Evolutionary conservation across 2,113 vertebrate genomes (phyloP), one percentile per base, ranked within the genome.

Genomic region (Delphinus delphis): DNA sequence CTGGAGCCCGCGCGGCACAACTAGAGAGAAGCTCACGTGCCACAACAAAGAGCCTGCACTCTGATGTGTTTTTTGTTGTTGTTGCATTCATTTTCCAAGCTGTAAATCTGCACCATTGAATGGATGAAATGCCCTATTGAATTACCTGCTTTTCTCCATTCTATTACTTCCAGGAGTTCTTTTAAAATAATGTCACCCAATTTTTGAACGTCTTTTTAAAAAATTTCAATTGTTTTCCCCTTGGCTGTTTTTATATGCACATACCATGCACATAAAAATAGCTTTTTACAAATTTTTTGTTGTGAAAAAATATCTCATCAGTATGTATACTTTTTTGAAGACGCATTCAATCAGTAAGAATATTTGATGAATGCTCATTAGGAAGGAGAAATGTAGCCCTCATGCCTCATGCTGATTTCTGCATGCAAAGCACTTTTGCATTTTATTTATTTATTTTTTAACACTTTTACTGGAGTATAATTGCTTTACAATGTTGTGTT

Each of bases 161-260:
- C 44, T 38, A 21, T 58, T 58, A 65, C n/a, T 71, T 95, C 93
- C 20, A 58, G 41, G 33, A 62, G 68, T 67, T 25, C 55, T 97
- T 97, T 95, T n/a, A 26, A 81, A 63, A 77, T 93, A 94, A 70
- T 36, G 18, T 65, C 17, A 79, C 33, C 21, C 60, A 81, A 89
- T 63, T 81, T 94, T 93, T 65, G 6, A 33, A 70, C 20, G 6
- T 71, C 3, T 85, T 85, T 81, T 90, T 67, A 13, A 0, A 23
- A 53, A 53, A 13, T 18, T 41, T 79, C 0, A n/a, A 21, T 71
- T 81, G 14, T 85, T 93, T 97, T 90, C 65, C 18, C 68, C 11
- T 47, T n/a, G 17, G 58, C 80, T 94, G 17, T 47, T 88, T 93
- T 82, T 71, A n/a, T 33, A 41, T 58, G 23, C 36, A 88, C 17